Evolutionary conservation across 2,797 vertebrate species (phyloP), one percentile per base, ranked within the genome.

Genomic region (Enteromius anoplus): DNA sequence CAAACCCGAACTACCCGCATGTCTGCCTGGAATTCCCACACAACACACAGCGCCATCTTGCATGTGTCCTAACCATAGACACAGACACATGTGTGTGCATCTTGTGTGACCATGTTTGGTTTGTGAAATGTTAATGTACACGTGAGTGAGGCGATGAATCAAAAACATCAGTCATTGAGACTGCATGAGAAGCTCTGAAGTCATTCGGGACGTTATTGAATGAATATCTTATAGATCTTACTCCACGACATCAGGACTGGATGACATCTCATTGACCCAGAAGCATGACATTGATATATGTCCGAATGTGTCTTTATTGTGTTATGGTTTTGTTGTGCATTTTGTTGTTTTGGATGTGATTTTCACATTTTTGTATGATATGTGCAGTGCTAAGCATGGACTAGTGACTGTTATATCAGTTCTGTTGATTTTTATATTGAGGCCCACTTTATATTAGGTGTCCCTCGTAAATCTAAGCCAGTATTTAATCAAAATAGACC

Each of bases 1-100:
- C 83, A 88, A 79, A 51, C 51, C 68, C 64, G 68, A 85, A 80
- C 78, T 79, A 82, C 79, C 86, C 60, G 87, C 88, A 89, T 86
- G 86, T 77, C 75, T 85, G 83, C 81, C 85, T 85, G 76, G 53
- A 55, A 69, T 51, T 62, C 75, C 62, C 68, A 19, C 62, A n/a
- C 65, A 75, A 69, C 76, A 78, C 58, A 72, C 9, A 2, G 42
- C n/a, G 42, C 76, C 79, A 60, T 78, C 68, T 66, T 72, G 82
- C 86, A 87, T 86, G 86, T 64, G 37, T 85, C 68, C 55, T 26
- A 10, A 55, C 42, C 85, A 80, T 64, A 81, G 81, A 75, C 64
- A 71, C 66, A 60, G 21, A 58, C 34, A 26, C 78, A 80, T 89
- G 23, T 64, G 19, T 80, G 1, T 84, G 78, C 60, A 79, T 83